Evolutionary conservation across 2,113 vertebrate genomes (phyloP).

Genomic region (Spermophilus dauricus): DNA sequence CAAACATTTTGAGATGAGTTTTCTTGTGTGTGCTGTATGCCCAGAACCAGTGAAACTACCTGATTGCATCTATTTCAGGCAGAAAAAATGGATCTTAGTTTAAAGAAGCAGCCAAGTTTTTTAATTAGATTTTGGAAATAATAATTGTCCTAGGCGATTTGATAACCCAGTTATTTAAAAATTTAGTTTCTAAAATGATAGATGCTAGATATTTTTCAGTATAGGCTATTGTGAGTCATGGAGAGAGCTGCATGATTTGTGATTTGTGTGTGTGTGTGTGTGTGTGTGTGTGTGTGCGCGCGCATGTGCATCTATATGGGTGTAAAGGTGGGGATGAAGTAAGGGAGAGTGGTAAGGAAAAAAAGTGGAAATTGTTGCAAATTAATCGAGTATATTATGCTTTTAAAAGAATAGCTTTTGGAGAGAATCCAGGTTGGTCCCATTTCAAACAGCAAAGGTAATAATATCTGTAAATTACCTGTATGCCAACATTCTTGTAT

Average conservation of each 20-base stretch:
- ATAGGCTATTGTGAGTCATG: not conserved
- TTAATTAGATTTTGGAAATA: constrained; percentile 22
- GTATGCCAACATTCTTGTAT: constrained; percentile 81
- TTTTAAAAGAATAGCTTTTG: constrained; percentile 61
- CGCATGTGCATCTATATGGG: not conserved
- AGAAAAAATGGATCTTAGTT: not conserved
- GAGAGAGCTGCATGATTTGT: not conserved
- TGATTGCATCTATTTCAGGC: not conserved
- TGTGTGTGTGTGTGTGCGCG: not conserved
- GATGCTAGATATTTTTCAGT: not conserved
- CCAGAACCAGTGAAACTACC: constrained; percentile 42
- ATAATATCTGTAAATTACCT: constrained; percentile 81
- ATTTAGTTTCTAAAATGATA: constrained; percentile 22
- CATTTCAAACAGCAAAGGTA: constrained; percentile 72
- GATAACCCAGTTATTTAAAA: not conserved
- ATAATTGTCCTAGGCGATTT: not conserved
- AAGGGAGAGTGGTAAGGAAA: not conserved
- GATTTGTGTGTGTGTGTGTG: not conserved
- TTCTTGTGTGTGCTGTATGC: not conserved
- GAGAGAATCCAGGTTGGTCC: constrained; percentile 55
- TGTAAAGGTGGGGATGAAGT: not conserved
- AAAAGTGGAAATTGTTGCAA: not conserved
- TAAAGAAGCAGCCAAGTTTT: not conserved
- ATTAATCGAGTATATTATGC: not conserved
- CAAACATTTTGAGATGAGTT: constrained; percentile 6